These are phyloP conservation scores for Selenia dentaria DNA, from an alignment of 2,888 invertebrate genomes.

Conservation along the genomic window DNA sequence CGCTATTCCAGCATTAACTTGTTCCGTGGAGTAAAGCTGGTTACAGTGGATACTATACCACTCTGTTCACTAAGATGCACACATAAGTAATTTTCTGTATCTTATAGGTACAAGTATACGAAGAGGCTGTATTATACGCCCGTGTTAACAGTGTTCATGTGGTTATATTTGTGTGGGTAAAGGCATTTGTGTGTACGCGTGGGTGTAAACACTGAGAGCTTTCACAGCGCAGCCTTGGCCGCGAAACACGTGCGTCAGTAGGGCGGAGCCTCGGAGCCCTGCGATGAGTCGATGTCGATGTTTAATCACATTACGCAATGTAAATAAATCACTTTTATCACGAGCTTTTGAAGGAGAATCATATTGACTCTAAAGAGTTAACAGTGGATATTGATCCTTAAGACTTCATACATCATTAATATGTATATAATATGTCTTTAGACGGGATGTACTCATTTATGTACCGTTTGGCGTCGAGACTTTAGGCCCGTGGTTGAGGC, in stretches of 20 bases:
- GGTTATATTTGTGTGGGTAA: slow-evolving; percentile 31
- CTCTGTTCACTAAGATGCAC: slow-evolving; percentile 8
- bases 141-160: slow-evolving; percentile 17
- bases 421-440: too few species aligned
- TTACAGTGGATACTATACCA: slow-evolving; percentile 3
- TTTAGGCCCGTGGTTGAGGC: too few species aligned
- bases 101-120: neutral
- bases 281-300: slow-evolving; percentile 21
- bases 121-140: slow-evolving; percentile 9
- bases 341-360: slow-evolving; percentile 8
- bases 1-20: slow-evolving; percentile 6
- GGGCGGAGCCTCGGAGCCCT: slow-evolving; percentile 50
- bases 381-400: too few species aligned
- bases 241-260: slow-evolving; percentile 79
- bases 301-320: slow-evolving; percentile 23
- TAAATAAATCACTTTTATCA: slow-evolving; percentile 11
- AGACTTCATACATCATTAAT: too few species aligned
- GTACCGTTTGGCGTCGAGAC: too few species aligned
- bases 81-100: slow-evolving; percentile 1
- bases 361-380: slow-evolving; percentile 1
- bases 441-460: too few species aligned
- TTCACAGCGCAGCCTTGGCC: slow-evolving; percentile 83
- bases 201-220: slow-evolving; percentile 72
- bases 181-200: slow-evolving; percentile 47
- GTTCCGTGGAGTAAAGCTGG: slow-evolving; percentile 11